Conservation (phyloP, 2,113 vertebrate species). For the Leptosomus discolor region DNA sequence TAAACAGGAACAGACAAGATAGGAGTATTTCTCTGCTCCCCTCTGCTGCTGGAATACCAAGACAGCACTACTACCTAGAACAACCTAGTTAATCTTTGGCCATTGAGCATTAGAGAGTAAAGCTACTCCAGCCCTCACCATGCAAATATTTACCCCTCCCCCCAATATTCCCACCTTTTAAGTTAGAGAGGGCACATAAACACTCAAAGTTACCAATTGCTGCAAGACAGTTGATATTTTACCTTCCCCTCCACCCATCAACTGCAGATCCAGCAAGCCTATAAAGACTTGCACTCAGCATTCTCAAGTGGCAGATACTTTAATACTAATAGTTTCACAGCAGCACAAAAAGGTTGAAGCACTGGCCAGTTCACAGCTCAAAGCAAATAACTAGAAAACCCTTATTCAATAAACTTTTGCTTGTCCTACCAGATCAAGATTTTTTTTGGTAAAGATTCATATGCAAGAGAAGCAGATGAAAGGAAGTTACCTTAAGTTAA, state of each 20-base stretch:
- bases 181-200: not conserved
- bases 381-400: not conserved
- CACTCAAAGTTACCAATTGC: not conserved
- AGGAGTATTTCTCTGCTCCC: not conserved
- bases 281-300: not conserved
- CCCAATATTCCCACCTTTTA: not conserved
- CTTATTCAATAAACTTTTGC: not conserved
- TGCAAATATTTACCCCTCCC: not conserved
- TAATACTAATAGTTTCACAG: not conserved
- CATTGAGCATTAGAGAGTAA: not conserved
- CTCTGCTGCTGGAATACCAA: not conserved
- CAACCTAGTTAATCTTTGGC: slow-evolving; percentile 12
- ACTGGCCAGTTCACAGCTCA: not conserved
- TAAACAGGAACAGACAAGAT: not conserved
- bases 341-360: not conserved
- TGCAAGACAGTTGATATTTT: not conserved
- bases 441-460: not conserved
- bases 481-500: not conserved
- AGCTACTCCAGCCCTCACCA: not conserved
- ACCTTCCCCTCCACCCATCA: not conserved
- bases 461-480: not conserved
- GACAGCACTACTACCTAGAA: not conserved
- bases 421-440: not conserved
- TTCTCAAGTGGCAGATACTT: not conserved
- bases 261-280: not conserved